phyloP scores from a whole-genome alignment of 1,140 invertebrate genomes.

The Atta colombica region DNA sequence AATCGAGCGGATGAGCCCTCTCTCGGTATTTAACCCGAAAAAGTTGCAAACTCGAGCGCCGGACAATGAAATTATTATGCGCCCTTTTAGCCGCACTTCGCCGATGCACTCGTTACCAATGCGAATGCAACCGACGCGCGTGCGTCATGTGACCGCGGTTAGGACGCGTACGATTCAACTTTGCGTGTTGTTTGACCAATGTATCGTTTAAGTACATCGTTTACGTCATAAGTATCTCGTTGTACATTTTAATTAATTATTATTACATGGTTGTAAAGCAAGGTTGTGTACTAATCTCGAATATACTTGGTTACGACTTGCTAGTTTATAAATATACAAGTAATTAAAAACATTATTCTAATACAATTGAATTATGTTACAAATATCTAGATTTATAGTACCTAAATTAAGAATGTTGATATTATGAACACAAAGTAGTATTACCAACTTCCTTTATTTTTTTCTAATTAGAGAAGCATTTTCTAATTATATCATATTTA shows the following conservation, averaged over 20 bases:
- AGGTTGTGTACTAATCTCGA: neutral
- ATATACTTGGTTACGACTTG: neutral
- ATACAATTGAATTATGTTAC: neutral
- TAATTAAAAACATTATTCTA: neutral
- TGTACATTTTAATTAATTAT: constrained; percentile 58
- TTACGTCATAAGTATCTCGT: constrained; percentile 42
- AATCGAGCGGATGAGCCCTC: constrained; percentile 46
- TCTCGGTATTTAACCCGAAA: constrained; percentile 51
- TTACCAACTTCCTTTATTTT: neutral
- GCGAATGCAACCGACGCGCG: constrained; percentile 46
- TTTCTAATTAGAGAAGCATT: neutral
- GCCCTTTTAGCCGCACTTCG: constrained; percentile 33
- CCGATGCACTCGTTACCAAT: constrained; percentile 54
- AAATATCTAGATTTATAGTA: neutral
- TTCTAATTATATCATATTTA: neutral
- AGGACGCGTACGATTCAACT: constrained; percentile 48
- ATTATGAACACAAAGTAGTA: neutral
- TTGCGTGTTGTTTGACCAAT: constrained; percentile 43
- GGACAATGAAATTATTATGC: constrained; percentile 60
- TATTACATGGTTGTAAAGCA: constrained; percentile 1
- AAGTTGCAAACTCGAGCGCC: constrained; percentile 55
- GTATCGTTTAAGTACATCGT: constrained; percentile 43
- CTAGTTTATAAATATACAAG: neutral
- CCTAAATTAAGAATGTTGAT: neutral
- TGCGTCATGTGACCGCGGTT: constrained; percentile 44